Conservation (phyloP, 1,140 invertebrate species). For the Ostrea edulis region DNA sequence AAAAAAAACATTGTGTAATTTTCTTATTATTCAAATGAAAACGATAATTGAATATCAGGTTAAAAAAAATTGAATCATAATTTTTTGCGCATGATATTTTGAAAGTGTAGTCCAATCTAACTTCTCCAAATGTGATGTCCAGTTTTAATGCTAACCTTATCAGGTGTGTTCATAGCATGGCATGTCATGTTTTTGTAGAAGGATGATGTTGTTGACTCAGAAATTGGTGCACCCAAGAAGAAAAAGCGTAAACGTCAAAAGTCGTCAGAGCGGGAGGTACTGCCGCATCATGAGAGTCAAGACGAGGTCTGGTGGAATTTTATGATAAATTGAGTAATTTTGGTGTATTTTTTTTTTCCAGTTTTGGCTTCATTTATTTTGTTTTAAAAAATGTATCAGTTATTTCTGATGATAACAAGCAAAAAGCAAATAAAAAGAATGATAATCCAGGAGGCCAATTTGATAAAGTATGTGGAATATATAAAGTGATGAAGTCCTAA, state of each 20-base stretch:
- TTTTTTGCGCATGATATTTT: neutral
- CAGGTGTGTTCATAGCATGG: constrained; percentile 4
- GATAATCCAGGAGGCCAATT: neutral
- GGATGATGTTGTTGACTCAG: neutral
- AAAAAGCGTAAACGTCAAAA: neutral
- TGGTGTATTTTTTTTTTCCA: neutral
- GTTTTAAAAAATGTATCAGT: neutral
- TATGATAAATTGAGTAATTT: neutral
- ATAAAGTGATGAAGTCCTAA: neutral
- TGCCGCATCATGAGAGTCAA: constrained; percentile 59
- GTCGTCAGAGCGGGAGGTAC: constrained; percentile 72
- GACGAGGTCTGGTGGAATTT: constrained; percentile 75
- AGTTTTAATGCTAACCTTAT: neutral
- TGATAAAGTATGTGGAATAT: neutral
- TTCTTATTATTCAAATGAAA: neutral
- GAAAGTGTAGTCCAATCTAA: neutral
- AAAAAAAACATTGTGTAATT: no score
- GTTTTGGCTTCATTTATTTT: neutral
- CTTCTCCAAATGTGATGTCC: neutral
- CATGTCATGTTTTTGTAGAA: constrained; percentile 1
- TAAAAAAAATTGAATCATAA: neutral
- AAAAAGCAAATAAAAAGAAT: neutral
- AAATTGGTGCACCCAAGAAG: neutral
- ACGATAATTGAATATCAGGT: neutral
- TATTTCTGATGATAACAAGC: neutral